Evolutionary conservation across 2,797 vertebrate genomes (phyloP).

Genomic region (Craterocephalus amniculus): DNA sequence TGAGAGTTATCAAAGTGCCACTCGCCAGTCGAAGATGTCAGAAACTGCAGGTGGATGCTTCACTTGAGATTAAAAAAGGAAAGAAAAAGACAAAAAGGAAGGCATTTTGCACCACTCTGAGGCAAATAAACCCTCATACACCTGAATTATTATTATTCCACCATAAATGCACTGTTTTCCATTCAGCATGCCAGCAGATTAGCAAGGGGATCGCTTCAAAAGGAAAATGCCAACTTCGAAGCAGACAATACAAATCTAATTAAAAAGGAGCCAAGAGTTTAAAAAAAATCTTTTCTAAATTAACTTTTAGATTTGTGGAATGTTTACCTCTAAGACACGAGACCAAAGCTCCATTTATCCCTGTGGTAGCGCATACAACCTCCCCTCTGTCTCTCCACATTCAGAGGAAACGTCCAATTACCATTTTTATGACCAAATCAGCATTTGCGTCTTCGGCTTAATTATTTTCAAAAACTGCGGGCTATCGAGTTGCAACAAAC

Average conservation of each 20-base stretch:
- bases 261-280: constrained; percentile 4
- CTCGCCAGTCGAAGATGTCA: constrained; percentile 77
- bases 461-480: neutral
- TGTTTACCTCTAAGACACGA: neutral
- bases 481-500: neutral
- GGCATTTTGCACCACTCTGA: neutral
- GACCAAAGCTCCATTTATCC: neutral
- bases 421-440: neutral
- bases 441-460: neutral
- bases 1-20: constrained; percentile 90
- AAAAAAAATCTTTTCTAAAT: constrained; percentile 28
- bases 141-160: constrained; percentile 43
- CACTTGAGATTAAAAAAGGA: constrained; percentile 21
- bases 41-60: constrained; percentile 62
- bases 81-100: neutral
- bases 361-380: too few relatives aligned
- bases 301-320: neutral
- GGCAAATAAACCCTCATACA: constrained; percentile 17
- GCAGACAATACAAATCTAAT: constrained; percentile 27
- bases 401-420: neutral
- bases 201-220: constrained; percentile 42
- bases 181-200: constrained; percentile 36
- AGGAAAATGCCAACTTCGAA: constrained; percentile 31
- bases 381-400: neutral
- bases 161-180: constrained; percentile 14